Conservation (phyloP, 2,797 vertebrate species). For the Scomberomorus guttatus region DNA sequence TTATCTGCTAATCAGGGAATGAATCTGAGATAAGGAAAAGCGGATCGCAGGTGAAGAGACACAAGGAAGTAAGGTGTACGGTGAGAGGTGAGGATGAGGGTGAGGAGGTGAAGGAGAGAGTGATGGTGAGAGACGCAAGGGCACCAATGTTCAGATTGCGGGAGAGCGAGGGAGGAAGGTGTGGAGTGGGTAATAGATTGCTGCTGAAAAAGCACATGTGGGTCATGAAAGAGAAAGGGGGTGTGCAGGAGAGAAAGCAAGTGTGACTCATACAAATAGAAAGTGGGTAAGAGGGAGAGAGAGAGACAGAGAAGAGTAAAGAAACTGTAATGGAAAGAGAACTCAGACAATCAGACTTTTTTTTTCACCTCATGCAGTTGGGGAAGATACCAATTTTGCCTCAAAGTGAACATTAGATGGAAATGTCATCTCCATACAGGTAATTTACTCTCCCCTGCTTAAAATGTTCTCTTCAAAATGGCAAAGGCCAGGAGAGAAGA, state of each 20-base stretch:
- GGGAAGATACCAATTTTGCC: conserved; percentile 68
- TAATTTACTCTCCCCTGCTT: conserved; percentile 72
- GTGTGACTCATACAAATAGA: conserved; percentile 54
- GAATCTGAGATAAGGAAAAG: conserved; percentile 73
- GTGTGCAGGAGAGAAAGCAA: conserved; percentile 27
- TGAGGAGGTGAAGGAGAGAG: conserved; percentile 53
- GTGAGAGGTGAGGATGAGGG: conserved; percentile 35
- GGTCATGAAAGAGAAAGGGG: conserved; percentile 49
- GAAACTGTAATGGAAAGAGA: conserved; percentile 58
- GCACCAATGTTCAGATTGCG: conserved; percentile 24
- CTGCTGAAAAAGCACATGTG: conserved; percentile 53
- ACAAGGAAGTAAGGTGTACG: conserved; percentile 38
- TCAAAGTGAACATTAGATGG: conserved; percentile 80
- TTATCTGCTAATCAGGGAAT: conserved; percentile 76
- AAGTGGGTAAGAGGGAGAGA: conserved; percentile 28
- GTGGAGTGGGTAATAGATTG: conserved; percentile 62
- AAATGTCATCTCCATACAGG: conserved; percentile 80
- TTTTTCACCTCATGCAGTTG: conserved; percentile 41
- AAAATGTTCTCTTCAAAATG: conserved; percentile 70
- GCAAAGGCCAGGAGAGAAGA: conserved; percentile 52
- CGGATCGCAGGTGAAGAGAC: conserved; percentile 57
- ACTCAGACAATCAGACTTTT: conserved; percentile 41
- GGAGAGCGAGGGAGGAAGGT: conserved; percentile 6
- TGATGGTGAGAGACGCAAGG: conserved; percentile 26
- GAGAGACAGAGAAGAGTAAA: background rate